Evolutionary conservation across 2,797 vertebrate genomes (phyloP).

Genomic region (Poeciliopsis gracilis): DNA sequence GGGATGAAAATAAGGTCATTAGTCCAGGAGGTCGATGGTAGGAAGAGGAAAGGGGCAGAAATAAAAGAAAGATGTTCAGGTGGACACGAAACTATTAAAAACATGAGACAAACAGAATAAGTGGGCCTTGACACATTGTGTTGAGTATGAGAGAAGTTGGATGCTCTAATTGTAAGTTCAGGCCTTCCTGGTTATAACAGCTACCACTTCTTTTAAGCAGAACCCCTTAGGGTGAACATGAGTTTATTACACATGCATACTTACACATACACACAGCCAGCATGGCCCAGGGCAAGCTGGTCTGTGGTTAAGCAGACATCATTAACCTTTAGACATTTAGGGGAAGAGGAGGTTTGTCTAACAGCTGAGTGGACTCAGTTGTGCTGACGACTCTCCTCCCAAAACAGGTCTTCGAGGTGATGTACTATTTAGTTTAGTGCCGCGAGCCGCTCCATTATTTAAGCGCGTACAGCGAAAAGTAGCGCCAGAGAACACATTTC

Average conservation of each 20-base stretch:
- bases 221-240: slow-evolving; percentile 59
- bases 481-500: slow-evolving; percentile 90
- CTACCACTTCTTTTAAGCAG: slow-evolving; percentile 45
- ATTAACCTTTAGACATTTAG: slow-evolving; percentile 81
- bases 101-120: not conserved
- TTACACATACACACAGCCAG: slow-evolving; percentile 22
- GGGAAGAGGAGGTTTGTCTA: slow-evolving; percentile 78
- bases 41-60: slow-evolving; percentile 14
- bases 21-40: slow-evolving; percentile 89
- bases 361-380: slow-evolving; percentile 84
- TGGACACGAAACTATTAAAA: slow-evolving; percentile 35
- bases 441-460: slow-evolving; percentile 94
- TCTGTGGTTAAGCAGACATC: slow-evolving; percentile 84
- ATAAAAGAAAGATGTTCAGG: slow-evolving; percentile 51
- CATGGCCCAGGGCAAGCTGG: slow-evolving; percentile 81
- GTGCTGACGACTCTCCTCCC: slow-evolving; percentile 77
- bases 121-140: not conserved
- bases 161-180: slow-evolving; percentile 28
- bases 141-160: not conserved
- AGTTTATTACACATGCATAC: slow-evolving; percentile 31
- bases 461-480: slow-evolving; percentile 85
- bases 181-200: slow-evolving; percentile 23
- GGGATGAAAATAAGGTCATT: slow-evolving; percentile 97
- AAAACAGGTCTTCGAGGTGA: slow-evolving; percentile 87
- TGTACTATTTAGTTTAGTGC: slow-evolving; percentile 86